Evolutionary conservation across 2,888 invertebrate genomes (phyloP).

Genomic region (Drosophila multiciliata): DNA sequence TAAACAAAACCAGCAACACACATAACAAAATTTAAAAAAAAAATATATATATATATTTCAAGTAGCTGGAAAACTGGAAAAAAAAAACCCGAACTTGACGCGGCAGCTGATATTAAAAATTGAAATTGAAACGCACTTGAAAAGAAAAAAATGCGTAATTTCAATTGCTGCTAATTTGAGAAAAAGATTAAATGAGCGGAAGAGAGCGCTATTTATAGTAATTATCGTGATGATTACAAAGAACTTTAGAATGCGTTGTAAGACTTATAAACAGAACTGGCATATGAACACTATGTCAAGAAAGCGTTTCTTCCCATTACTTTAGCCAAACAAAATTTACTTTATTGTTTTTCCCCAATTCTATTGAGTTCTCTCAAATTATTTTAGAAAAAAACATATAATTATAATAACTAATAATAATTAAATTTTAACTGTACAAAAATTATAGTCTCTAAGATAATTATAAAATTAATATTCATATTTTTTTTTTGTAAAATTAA

Average conservation of each 20-base stretch:
- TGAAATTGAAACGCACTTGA: conserved; percentile 74
- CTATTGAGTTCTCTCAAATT: too few relatives aligned
- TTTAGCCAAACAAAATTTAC: background rate
- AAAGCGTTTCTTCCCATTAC: background rate
- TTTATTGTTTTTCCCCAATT: too few relatives aligned
- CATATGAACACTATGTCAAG: background rate
- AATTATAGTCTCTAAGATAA: too few relatives aligned
- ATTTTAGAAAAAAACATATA: too few relatives aligned
- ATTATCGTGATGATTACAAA: conserved; percentile 9
- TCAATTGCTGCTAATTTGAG: conserved; percentile 72
- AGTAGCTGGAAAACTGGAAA: conserved; percentile 11
- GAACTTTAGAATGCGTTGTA: background rate
- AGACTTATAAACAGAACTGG: background rate
- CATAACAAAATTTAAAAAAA: conserved; percentile 39
- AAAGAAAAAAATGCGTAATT: conserved; percentile 16
- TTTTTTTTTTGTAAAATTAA: too few relatives aligned
- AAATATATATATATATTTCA: background rate
- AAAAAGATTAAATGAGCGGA: conserved; percentile 30
- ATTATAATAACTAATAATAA: too few relatives aligned
- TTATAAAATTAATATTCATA: too few relatives aligned
- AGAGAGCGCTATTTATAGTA: conserved; percentile 16
- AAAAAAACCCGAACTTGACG: conserved; percentile 53
- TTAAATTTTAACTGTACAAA: too few relatives aligned
- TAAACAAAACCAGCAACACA: conserved; percentile 15
- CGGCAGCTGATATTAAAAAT: conserved; percentile 60